A percentile compares a stretch with the other conserved stretches of the same genome.
phyloP scores from a whole-genome alignment of 2,113 vertebrate genomes.

The Clupea harengus region DNA sequence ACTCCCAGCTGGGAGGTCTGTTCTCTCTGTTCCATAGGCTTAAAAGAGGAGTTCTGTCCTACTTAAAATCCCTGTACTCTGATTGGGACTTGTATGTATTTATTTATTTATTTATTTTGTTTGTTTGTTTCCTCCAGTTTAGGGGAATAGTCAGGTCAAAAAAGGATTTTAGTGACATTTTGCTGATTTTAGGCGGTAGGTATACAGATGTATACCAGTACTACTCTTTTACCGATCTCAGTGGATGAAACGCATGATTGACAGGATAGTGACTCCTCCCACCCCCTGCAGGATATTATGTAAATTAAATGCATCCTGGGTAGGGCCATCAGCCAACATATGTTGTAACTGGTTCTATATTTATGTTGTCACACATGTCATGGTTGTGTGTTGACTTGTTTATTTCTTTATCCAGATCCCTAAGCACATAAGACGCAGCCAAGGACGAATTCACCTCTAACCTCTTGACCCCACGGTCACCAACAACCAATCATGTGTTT shows the following conservation, averaged over 20 bases:
- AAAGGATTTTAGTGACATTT: too few species aligned
- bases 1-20: not conserved
- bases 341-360: not conserved
- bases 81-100: not conserved
- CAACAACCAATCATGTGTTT: conserved; percentile 21
- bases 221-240: too few species aligned
- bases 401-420: conserved; percentile 52
- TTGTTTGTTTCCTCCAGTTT: too few species aligned
- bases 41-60: not conserved
- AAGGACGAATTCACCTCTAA: conserved; percentile 56
- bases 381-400: conserved; percentile 23
- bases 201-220: too few species aligned
- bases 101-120: not conserved
- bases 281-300: too few species aligned
- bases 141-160: too few species aligned
- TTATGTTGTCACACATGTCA: not conserved
- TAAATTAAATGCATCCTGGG: not conserved
- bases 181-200: too few species aligned
- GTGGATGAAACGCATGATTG: too few species aligned
- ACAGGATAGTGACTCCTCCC: too few species aligned
- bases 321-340: too few species aligned
- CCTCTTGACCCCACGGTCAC: conserved; percentile 17
- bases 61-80: not conserved
- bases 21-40: not conserved
- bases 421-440: conserved; percentile 52